These are phyloP conservation scores for Plodia interpunctella DNA, from an alignment of 1,140 invertebrate genomes.

Conservation along the genomic window DNA sequence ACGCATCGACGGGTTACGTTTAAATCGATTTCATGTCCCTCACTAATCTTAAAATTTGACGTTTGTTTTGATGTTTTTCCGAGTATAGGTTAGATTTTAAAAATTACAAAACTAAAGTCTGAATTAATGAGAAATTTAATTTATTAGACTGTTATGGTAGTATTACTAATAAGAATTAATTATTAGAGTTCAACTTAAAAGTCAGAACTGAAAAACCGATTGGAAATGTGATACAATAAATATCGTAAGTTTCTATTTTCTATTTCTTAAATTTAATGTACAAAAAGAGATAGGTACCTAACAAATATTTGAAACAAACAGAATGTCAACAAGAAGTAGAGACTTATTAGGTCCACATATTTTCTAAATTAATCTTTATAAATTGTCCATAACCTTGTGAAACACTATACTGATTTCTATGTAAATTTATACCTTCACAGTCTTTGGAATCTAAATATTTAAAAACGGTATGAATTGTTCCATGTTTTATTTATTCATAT, in stretches of 20 bases:
- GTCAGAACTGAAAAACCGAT: neutral
- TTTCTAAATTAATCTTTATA: no score
- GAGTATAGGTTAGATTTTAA: neutral
- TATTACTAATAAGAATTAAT: neutral
- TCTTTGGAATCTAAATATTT: no score
- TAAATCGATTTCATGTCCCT: conserved; percentile 55
- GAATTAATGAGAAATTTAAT: neutral
- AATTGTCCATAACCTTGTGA: no score
- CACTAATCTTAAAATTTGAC: conserved; percentile 32
- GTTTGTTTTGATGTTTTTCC: conserved; percentile 18
- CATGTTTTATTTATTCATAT: no score
- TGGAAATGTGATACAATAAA: neutral
- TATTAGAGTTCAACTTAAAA: neutral
- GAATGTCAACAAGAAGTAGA: no score
- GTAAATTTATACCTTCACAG: no score
- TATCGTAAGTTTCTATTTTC: neutral
- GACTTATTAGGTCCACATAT: no score
- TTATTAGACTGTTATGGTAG: neutral
- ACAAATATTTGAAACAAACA: no score
- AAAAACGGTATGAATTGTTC: no score
- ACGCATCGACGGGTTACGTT: conserved; percentile 26
- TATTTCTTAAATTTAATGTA: no score
- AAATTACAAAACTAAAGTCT: neutral
- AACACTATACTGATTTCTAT: no score
- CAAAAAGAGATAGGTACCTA: no score